phyloP scores from a whole-genome alignment of 1,140 invertebrate genomes.

The Chlorops oryzae region DNA sequence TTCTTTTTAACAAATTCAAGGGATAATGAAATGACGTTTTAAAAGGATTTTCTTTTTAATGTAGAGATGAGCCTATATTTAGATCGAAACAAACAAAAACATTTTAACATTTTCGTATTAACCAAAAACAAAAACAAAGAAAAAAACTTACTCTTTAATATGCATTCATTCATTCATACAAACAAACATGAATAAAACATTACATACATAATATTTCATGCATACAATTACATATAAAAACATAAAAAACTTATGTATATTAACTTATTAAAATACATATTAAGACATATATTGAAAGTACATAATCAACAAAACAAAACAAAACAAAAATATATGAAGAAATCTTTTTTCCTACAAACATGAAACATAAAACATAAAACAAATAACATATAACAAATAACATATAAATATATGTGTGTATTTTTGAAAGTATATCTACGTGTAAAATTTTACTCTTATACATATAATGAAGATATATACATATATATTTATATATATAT shows the following conservation, averaged over 20 bases:
- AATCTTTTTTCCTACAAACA: not conserved
- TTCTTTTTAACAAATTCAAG: too few relatives aligned
- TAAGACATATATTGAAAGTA: not conserved
- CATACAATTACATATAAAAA: not conserved
- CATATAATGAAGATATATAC: constrained; percentile 19
- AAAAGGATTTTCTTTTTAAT: too few relatives aligned
- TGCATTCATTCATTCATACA: too few relatives aligned
- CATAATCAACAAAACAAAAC: not conserved
- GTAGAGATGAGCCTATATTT: too few relatives aligned
- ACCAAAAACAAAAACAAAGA: not conserved
- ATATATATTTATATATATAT: constrained; percentile 3
- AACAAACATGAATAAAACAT: constrained; percentile 4
- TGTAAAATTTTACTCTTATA: not conserved
- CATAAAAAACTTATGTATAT: not conserved
- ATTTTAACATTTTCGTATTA: not conserved
- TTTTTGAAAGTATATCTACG: not conserved
- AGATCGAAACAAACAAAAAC: not conserved
- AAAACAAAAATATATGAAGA: constrained; percentile 1
- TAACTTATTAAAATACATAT: too few relatives aligned
- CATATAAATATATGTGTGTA: too few relatives aligned
- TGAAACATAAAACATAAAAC: too few relatives aligned
- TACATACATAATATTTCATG: not conserved
- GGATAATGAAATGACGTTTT: too few relatives aligned
- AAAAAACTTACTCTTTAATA: too few relatives aligned
- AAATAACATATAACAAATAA: not conserved